Evolutionary conservation across 2,113 vertebrate genomes (phyloP), one percentile per base, ranked within the genome.

Genomic region (Micromys minutus): DNA sequence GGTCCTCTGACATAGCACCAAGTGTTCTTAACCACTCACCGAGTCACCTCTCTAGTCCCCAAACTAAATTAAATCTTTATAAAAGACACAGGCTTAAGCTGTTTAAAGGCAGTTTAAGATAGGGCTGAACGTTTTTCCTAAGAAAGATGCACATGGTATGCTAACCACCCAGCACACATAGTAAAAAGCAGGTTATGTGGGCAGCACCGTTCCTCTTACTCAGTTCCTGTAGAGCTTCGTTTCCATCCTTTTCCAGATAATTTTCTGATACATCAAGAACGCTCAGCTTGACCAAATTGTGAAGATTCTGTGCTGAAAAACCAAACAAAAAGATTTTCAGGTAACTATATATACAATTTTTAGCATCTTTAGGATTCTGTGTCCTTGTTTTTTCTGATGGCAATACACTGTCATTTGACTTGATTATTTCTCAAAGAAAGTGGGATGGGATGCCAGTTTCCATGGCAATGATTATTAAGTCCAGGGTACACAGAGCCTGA

Each of bases 191-290:
- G 3, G 7, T 52, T 24, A 15, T 45, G 65, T 74, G 13, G 81
- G 57, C 39, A 42, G 9, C 94, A 80, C 88, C 12, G 9, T 90
- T 50, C 72, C 88, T 90, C 97, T 97, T 98, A 98, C 95, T 96
- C 59, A 98, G 90, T 93, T 90, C 39, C 12, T 57, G 87, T 6
- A 98, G 52, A 83, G 96, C 94, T 89, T 96, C 76, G 31, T 95
- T 96, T 77, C 96, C 98, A 52, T 96, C 90, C 42, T 96, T 90
- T 94, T 92, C 91, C 93, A 98, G 87, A 79, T 90, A 79, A 94
- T 98, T 98, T 96, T 98, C 97, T 39, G 95, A 98, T 89, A 98
- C 96, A 93, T 98, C 97, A 90, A 98, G 96, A 94, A 96, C 65
- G 52, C 90, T 94, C 84, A 97, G 86, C 85, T 97, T 97, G 76